These are phyloP conservation scores for Melanerpes formicivorus DNA, from an alignment of 2,113 vertebrate genomes.

Conservation along the genomic window DNA sequence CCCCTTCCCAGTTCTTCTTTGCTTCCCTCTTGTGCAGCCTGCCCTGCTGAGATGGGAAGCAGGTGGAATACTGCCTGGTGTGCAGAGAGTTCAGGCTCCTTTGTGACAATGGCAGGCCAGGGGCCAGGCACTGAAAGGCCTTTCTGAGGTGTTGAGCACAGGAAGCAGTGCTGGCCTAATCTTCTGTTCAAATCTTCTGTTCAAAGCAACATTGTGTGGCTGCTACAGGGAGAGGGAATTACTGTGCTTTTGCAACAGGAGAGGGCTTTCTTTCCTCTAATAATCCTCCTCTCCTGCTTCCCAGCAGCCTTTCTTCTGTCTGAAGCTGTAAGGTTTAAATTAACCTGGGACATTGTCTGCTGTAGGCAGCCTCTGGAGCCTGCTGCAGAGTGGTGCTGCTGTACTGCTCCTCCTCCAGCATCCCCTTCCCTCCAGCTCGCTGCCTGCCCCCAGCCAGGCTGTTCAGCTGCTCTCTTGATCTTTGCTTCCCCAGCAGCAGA, in stretches of 20 bases:
- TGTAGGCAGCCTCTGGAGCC: neutral
- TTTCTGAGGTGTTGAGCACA: constrained; percentile 12
- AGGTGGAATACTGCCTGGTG: neutral
- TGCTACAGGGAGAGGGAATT: constrained; percentile 35
- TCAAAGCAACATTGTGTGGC: constrained; percentile 45
- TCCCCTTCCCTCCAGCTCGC: neutral
- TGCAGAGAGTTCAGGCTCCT: neutral
- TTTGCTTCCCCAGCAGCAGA: neutral
- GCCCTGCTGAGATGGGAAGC: constrained; percentile 21
- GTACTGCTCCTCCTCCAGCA: neutral
- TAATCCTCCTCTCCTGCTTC: constrained; percentile 33
- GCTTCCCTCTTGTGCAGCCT: neutral
- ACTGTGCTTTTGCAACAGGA: constrained; percentile 1
- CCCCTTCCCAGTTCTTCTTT: neutral
- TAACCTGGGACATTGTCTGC: constrained; percentile 35
- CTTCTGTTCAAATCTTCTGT: constrained; percentile 27
- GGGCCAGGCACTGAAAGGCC: constrained; percentile 44
- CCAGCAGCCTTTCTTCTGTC: neutral
- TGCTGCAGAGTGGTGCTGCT: neutral
- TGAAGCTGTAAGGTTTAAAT: constrained; percentile 42
- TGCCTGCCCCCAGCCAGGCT: neutral
- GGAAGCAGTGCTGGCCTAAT: constrained; percentile 10
- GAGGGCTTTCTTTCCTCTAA: neutral
- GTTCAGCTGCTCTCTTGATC: neutral
- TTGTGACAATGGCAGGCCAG: constrained; percentile 9